Base-by-base conservation (phyloP, 2,797 vertebrate genomes). In the Pseudochaenichthys georgianus region DNA sequence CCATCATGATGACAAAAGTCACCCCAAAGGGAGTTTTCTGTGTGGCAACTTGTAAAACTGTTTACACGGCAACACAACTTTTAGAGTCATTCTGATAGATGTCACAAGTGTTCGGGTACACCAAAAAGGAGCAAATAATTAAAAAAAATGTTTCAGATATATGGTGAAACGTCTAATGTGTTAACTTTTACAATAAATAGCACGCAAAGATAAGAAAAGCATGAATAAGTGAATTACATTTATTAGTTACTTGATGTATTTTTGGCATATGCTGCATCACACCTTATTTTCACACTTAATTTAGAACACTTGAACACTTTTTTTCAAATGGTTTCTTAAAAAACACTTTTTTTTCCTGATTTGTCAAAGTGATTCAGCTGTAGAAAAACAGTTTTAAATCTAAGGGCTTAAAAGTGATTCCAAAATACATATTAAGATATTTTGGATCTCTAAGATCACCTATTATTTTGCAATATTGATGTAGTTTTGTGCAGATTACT, bases 1-100 rank as follows among this genome's bases (percentile, higher is more conserved):
- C 76, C 82, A 78, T 83, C 80, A 55, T 41, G 81, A 89, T 78
- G 87, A 89, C 86, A 89, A 89, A 89, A 86, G 64, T 82, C 77
- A 13, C 66, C 63, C 72, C 63, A 9, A 63, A 51, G 70, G 70
- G 68, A 79, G 60, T 73, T 85, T 78, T 80, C 43, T 73, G 66
- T 79, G 80, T 73, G 86, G 83, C 75, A 89, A 80, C 70, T 58
- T 76, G 47, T 45, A 43, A 64, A 19, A 50, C 55, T 84, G 79
- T 81, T 85, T 66, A 75, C 69, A 76, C 70, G 78, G 69, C 70
- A 75, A 82, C 59, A 23, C 31, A 42, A 41, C 47, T 48, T 60
- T 73, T 46, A 23, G 21, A 5, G 72, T 74, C 55, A 64, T 31
- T 73, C 12, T 17, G 11, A 34, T 69, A 19, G 13, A 69, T 16